phyloP scores from a whole-genome alignment of 2,888 invertebrate genomes.

The Sinohyriopsis cumingii region DNA sequence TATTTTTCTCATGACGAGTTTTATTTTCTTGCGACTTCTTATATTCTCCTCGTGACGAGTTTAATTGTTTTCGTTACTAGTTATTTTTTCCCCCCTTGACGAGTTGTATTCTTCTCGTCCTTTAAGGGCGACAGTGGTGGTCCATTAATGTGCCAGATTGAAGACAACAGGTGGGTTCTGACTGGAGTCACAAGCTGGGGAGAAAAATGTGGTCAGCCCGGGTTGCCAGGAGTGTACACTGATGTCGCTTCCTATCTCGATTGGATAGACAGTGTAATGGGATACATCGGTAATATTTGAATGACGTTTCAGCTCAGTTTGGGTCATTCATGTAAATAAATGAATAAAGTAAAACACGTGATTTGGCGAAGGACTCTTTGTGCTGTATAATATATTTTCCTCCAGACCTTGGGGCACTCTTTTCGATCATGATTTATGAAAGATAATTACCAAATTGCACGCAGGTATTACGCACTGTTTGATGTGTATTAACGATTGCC shows the following conservation, averaged over 20 bases:
- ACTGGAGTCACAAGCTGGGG: constrained; percentile 68
- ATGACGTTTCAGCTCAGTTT: too few species aligned
- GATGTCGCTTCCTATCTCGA: constrained; percentile 48
- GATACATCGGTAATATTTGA: constrained; percentile 12
- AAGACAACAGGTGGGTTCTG: constrained; percentile 47
- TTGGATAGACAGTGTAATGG: constrained; percentile 52
- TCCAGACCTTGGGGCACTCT: too few species aligned
- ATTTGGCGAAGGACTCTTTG: too few species aligned
- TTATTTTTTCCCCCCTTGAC: not conserved
- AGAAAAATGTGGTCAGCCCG: constrained; percentile 52
- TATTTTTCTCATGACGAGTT: not conserved
- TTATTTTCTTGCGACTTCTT: not conserved
- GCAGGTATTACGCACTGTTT: too few species aligned
- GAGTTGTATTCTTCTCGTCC: not conserved
- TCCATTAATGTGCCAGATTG: constrained; percentile 59
- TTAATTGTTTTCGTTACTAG: not conserved
- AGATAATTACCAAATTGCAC: too few species aligned
- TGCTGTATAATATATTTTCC: too few species aligned
- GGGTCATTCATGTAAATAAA: too few species aligned
- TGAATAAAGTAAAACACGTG: too few species aligned
- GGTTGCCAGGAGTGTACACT: constrained; percentile 67
- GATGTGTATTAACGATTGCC: too few species aligned
- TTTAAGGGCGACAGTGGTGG: constrained; percentile 68
- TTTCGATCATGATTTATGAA: too few species aligned
- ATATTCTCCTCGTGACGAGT: not conserved